Evolutionary conservation across 2,888 invertebrate genomes (phyloP).

Genomic region (Apodemia hepburni): DNA sequence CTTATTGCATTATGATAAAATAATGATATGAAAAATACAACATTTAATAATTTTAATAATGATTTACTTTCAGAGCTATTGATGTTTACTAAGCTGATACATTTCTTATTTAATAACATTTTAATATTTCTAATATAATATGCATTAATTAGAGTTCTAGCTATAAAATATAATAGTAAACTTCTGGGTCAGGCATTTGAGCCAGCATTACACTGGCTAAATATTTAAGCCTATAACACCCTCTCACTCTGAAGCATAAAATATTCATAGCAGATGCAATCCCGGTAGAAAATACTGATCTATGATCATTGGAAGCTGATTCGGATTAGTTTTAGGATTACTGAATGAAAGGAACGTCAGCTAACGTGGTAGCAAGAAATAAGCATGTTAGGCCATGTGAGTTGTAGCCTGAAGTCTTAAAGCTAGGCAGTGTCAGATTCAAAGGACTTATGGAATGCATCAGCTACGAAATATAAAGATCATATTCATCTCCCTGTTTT

Average conservation of each 20-base stretch:
- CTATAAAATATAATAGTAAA: constrained; percentile 77
- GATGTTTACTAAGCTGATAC: constrained; percentile 80
- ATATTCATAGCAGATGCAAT: constrained; percentile 33
- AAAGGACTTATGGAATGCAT: constrained; percentile 26
- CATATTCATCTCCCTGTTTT: constrained; percentile 57
- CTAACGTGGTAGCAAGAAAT: constrained; percentile 3
- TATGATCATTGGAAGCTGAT: constrained; percentile 24
- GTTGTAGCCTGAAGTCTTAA: constrained; percentile 23
- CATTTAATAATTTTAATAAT: constrained; percentile 78
- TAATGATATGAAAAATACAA: constrained; percentile 56
- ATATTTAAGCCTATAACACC: constrained; percentile 42
- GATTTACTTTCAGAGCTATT: constrained; percentile 78
- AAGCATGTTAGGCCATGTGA: constrained; percentile 20
- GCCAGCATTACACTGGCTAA: constrained; percentile 49
- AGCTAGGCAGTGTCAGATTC: constrained; percentile 23
- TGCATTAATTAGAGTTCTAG: constrained; percentile 79
- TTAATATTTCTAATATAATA: constrained; percentile 74
- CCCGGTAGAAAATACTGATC: constrained; percentile 21
- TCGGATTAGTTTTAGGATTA: constrained; percentile 13
- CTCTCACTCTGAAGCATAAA: constrained; percentile 37
- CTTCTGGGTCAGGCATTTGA: constrained; percentile 55
- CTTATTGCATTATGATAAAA: constrained; percentile 10
- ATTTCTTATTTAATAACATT: constrained; percentile 78
- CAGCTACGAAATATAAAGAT: constrained; percentile 34
- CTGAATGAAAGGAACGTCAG: background rate